These are phyloP conservation scores for Holothuria scabra DNA, from an alignment of 53 echinoderm and acorn worm genomes.

Conservation along the genomic window DNA sequence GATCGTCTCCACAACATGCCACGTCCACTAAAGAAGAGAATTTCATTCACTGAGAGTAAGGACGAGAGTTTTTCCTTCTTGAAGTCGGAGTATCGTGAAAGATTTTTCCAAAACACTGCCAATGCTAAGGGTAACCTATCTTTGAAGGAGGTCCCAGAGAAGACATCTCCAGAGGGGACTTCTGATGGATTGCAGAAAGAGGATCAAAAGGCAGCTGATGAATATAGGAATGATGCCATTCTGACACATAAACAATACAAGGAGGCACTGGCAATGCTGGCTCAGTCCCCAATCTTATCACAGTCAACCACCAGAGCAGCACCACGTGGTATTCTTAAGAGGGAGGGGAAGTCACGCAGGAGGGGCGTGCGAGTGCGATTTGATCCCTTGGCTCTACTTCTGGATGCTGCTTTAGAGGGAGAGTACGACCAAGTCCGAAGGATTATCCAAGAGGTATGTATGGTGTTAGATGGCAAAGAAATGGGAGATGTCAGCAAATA, in stretches of 20 bases:
- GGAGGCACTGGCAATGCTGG: slow-evolving; percentile 76
- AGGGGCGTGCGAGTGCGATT: slow-evolving; percentile 86
- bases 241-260: slow-evolving; percentile 87
- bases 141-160: slow-evolving; percentile 34
- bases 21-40: slow-evolving; percentile 88
- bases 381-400: slow-evolving; percentile 93
- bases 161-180: slow-evolving; percentile 28
- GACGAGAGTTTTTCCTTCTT: slow-evolving; percentile 83
- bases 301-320: slow-evolving; percentile 63
- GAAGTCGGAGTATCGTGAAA: slow-evolving; percentile 67
- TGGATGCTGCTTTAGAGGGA: slow-evolving; percentile 97
- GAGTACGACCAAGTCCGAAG: slow-evolving; percentile 91
- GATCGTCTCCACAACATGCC: slow-evolving; percentile 93
- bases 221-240: slow-evolving; percentile 80
- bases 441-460: slow-evolving; percentile 96
- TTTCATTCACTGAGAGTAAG: slow-evolving; percentile 93
- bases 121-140: not conserved
- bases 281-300: slow-evolving; percentile 79
- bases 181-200: slow-evolving; percentile 52
- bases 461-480: slow-evolving; percentile 35
- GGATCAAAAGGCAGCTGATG: slow-evolving; percentile 40
- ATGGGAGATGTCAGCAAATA: no score
- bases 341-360: slow-evolving; percentile 62
- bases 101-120: slow-evolving; percentile 29
- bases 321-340: slow-evolving; percentile 82